Conservation (phyloP, 2,113 vertebrate genomes). For the Ptilonorhynchus violaceus region DNA sequence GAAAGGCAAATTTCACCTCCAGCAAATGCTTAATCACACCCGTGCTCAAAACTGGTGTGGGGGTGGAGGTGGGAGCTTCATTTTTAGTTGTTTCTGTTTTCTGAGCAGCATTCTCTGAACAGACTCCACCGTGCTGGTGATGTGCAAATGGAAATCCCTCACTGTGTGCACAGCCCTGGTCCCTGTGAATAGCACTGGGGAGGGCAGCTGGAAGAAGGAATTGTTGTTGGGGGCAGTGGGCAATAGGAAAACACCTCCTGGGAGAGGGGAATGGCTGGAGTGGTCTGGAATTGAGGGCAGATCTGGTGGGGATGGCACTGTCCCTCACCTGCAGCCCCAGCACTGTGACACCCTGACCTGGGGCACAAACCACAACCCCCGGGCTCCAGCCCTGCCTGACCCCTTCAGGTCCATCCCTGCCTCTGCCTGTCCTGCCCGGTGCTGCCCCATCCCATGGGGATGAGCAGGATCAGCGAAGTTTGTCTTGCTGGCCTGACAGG, state of each 20-base stretch:
- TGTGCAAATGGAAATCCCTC: background rate
- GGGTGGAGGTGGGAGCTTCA: background rate
- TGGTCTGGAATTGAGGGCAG: fast-evolving
- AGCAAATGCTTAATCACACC: background rate
- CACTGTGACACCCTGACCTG: fast-evolving
- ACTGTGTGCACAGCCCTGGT: fast-evolving
- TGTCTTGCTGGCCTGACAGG: background rate
- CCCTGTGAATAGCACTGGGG: fast-evolving
- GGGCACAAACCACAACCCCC: background rate
- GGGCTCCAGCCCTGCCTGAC: background rate
- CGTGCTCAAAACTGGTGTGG: background rate
- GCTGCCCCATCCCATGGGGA: fast-evolving
- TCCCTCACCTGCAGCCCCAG: background rate
- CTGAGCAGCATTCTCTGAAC: background rate
- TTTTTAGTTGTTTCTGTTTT: background rate
- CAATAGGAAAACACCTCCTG: background rate
- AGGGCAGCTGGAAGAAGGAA: background rate
- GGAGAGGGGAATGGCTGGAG: background rate
- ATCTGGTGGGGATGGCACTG: background rate
- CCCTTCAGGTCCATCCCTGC: background rate
- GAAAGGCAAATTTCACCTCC: background rate
- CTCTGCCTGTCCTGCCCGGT: background rate
- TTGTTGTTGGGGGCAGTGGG: background rate
- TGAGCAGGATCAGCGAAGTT: background rate
- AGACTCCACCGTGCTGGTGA: background rate